Conservation (phyloP, 2,113 vertebrate genomes). For the Sander vitreus region DNA sequence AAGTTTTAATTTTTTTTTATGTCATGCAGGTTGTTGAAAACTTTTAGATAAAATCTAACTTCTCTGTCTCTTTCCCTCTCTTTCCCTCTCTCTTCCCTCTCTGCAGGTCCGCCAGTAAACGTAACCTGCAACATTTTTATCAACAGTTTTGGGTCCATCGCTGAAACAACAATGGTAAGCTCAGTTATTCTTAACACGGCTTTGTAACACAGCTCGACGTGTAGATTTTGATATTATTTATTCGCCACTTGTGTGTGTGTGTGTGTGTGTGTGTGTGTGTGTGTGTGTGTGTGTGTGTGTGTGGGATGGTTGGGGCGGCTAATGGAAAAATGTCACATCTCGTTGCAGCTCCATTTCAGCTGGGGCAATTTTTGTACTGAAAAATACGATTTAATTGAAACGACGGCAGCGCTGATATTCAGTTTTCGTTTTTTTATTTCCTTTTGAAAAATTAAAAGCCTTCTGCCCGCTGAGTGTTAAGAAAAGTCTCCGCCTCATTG, state of each 20-base stretch:
- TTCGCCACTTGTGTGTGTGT: neutral
- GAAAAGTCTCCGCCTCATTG: constrained; percentile 58
- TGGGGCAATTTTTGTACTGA: constrained; percentile 15
- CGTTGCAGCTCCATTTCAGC: constrained; percentile 15
- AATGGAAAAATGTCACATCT: constrained; percentile 47
- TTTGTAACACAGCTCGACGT: neutral
- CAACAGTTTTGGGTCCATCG: constrained; percentile 99
- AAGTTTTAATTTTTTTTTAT: neutral
- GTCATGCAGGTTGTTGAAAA: neutral
- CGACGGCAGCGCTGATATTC: neutral
- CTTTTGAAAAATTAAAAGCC: constrained; percentile 41
- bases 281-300: constrained; percentile 3
- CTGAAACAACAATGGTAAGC: constrained; percentile 99
- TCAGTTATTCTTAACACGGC: neutral
- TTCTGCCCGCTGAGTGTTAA: constrained; percentile 30
- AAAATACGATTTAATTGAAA: constrained; percentile 56
- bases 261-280: neutral
- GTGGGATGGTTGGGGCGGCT: neutral
- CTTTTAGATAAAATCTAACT: constrained; percentile 9
- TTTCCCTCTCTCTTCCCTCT: constrained; percentile 13
- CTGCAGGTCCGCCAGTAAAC: constrained; percentile 94
- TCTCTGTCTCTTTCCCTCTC: neutral
- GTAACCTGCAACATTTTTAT: constrained; percentile 99
- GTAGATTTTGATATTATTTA: neutral
- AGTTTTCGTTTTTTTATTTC: constrained; percentile 56